Percentiles rank a stretch among this genome's conserved stretches.
Conservation (phyloP, 1,140 invertebrate species). For the Nephotettix cincticeps region DNA sequence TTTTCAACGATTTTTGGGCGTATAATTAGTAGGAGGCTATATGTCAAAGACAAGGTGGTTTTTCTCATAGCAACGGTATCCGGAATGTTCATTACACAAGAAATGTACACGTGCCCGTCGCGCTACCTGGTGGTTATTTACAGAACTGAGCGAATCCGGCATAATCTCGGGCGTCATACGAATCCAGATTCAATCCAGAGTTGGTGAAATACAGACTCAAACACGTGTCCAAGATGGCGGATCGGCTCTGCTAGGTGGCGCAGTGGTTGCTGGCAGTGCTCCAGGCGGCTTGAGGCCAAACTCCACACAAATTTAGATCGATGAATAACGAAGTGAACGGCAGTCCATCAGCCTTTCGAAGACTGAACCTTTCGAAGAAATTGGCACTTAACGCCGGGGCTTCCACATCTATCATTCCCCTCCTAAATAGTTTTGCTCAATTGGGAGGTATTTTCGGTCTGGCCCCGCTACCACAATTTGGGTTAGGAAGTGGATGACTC, state of each 20-base stretch:
- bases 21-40: too few relatives aligned
- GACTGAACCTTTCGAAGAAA: not conserved
- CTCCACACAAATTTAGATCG: constrained; percentile 6
- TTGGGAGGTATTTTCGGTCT: too few relatives aligned
- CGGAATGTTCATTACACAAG: too few relatives aligned
- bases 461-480: too few relatives aligned
- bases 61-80: too few relatives aligned
- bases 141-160: not conserved
- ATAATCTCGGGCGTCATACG: not conserved
- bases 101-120: too few relatives aligned
- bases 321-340: constrained; percentile 9
- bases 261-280: constrained; percentile 22
- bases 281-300: not conserved
- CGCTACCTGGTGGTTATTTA: not conserved
- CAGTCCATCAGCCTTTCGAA: not conserved
- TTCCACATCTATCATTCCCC: too few relatives aligned
- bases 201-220: constrained; percentile 7
- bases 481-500: too few relatives aligned
- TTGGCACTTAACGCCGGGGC: not conserved
- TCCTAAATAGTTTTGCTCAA: too few relatives aligned
- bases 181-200: not conserved
- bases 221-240: constrained; percentile 18
- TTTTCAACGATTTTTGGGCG: too few relatives aligned
- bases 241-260: constrained; percentile 7
- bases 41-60: too few relatives aligned